phyloP scores from a whole-genome alignment of 1,140 invertebrate genomes.

The Drosophila tristis region DNA sequence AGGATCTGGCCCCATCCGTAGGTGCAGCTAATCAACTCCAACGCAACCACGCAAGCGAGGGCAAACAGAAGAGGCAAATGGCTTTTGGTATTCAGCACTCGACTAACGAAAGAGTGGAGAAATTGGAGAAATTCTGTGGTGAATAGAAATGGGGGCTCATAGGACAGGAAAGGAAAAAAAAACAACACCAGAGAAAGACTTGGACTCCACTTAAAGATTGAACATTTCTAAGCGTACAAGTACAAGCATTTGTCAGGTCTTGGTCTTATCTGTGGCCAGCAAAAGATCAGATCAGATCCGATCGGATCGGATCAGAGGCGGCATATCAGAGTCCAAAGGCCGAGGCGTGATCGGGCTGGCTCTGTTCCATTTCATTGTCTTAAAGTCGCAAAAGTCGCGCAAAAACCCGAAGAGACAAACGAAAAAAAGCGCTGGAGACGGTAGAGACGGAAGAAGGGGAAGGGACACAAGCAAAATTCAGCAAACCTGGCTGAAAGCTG shows the following conservation, averaged over 20 bases:
- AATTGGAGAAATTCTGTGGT: constrained; percentile 58
- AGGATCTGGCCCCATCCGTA: too few relatives aligned
- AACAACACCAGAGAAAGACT: constrained; percentile 11
- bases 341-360: constrained; percentile 23
- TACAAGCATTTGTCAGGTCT: constrained; percentile 8
- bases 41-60: constrained; percentile 4
- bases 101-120: constrained; percentile 53
- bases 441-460: too few relatives aligned
- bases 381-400: constrained; percentile 46
- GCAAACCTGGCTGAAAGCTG: constrained; percentile 26
- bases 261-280: constrained; percentile 3
- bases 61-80: constrained; percentile 18
- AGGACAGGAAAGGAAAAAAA: constrained; percentile 19
- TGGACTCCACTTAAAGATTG: constrained; percentile 1
- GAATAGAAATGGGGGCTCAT: constrained; percentile 49
- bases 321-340: constrained; percentile 26
- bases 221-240: constrained; percentile 17
- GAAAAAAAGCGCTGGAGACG: neutral
- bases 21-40: constrained; percentile 2
- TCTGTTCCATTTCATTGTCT: constrained; percentile 18
- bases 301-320: constrained; percentile 1
- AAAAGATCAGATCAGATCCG: neutral
- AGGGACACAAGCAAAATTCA: too few relatives aligned
- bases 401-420: constrained; percentile 4
- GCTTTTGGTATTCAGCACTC: constrained; percentile 43